Evolutionary conservation across 1,140 invertebrate species (phyloP), one percentile per base, ranked within the genome.

Genomic region (Charaxes varanes): DNA sequence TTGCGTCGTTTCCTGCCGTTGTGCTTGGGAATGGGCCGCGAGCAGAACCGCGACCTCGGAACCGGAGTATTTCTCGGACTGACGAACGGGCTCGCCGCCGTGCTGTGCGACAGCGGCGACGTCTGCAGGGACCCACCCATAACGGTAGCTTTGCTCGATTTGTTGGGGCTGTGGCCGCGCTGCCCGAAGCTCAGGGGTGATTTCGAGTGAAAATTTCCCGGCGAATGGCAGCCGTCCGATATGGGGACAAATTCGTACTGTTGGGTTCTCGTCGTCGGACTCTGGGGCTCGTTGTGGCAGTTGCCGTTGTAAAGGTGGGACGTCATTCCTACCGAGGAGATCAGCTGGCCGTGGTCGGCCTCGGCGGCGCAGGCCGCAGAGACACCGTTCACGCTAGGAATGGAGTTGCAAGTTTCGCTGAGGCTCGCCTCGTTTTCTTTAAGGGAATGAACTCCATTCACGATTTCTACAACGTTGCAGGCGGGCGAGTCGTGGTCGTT

Each of bases 241-340:
- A 94, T 94, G 0, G 92, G 93, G 3, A 91, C 91, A 62, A 96
- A 96, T 70, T 90, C 93, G 66, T 94, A 95, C 62, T 91, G 91
- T 59, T 92, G 90, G 22, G 91, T 85, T 53, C 92, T 85, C 4
- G 83, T 73, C 4, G 77, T 85, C 1, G 89, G 89, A 78, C 89
- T 90, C 35, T 88, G 76, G 6, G 54, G 77, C 34, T 80, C 78
- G 31, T 69, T 72, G 6, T 69, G 63, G 23, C 62, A 58, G 43
- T 74, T 71, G 3, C 76, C 76, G 27, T 79, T 78, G 34, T 74
- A 82, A n/a, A 73, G 35, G 38, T 77, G 61, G 6, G 71, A 21
- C 6, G 37, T 52, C 0, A n/a, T n/a, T n/a, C 56, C 52, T 2
- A 64, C 36, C 6, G 58, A 53, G 5, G 42, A 50, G 11, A 66